Evolutionary conservation across 2,888 invertebrate species (phyloP), one percentile per base, ranked within the genome.

Genomic region (Drosophila seclusa): DNA sequence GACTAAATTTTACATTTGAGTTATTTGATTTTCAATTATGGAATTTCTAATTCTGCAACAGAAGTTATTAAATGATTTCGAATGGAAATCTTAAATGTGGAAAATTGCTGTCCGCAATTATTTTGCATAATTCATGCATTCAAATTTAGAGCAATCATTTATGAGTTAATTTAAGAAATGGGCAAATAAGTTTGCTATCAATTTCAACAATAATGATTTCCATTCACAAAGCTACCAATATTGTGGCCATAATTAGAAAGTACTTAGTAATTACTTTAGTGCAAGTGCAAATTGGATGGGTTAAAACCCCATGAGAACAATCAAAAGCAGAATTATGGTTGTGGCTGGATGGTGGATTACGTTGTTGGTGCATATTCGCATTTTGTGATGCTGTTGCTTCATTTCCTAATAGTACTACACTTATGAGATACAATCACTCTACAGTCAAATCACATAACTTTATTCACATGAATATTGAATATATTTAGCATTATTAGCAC

Each of bases 391-490:
- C 34, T 42, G 16, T 42, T 45, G 27, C 52, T 55, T 64, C 52
- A 64, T 55, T 53, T 66, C 60, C 64, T 60, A 76, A 72, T 75
- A 61, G 66, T 67, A 76, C 68, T 62, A 53, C 57, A 62, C 65
- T 77, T 73, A 73, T 73, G 78, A 76, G 71, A 57, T 45, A 45
- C 61, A 72, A 21, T 21, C 49, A 29, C 11, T 32, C 16, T 18
- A 21, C 6, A 6, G 29, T 52, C 21, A 11, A 29, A 34, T 64
- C 59, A 60, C 40, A 49, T 58, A 54, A 49, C 7, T 11, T 24
- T 27, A 7, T n/a, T 69, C 52, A 50, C 45, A 6, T 24, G 2
- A 2, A 16, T 18, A 32, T 16, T 18, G 1, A 32, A 21, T 21
- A 16, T 32, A 2, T 29, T 32, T 11, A 21, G 11, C 16, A 31